Conservation (phyloP, 2,113 vertebrate genomes). For the Climacteris rufus region DNA sequence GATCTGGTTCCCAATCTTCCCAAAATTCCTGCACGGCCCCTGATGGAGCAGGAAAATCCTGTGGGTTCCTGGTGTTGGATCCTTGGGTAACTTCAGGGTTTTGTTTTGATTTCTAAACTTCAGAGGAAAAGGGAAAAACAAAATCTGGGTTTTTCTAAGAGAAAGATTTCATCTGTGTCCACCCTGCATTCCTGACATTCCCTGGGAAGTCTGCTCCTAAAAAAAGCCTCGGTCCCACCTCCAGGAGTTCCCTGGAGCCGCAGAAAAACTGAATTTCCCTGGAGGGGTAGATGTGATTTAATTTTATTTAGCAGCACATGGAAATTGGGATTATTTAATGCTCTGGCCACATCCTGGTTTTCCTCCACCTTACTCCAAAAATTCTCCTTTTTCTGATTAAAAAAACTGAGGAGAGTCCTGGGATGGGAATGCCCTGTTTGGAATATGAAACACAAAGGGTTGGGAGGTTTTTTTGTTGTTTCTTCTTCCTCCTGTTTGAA, state of each 20-base stretch:
- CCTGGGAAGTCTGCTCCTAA: not conserved
- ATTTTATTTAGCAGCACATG: not conserved
- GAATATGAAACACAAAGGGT: not conserved
- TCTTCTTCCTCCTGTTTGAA: not conserved
- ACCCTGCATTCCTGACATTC: constrained; percentile 9
- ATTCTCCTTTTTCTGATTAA: not conserved
- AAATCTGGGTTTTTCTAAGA: not conserved
- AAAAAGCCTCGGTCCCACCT: not conserved
- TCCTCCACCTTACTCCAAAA: not conserved
- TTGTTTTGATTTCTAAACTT: not conserved
- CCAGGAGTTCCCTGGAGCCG: not conserved
- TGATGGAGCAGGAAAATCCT: constrained; percentile 61
- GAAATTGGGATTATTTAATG: not conserved
- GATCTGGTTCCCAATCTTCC: constrained; percentile 39
- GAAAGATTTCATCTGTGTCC: not conserved
- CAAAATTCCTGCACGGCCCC: too few relatives aligned
- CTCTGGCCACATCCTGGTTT: not conserved
- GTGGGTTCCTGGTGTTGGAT: constrained; percentile 1
- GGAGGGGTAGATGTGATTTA: not conserved
- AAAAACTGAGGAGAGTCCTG: too few relatives aligned
- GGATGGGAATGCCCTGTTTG: too few relatives aligned
- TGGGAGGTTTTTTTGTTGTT: not conserved
- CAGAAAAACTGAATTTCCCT: not conserved
- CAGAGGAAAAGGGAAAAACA: not conserved
- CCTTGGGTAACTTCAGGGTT: not conserved